phyloP scores from a whole-genome alignment of 2,113 vertebrate genomes.

The Poecile atricapillus region DNA sequence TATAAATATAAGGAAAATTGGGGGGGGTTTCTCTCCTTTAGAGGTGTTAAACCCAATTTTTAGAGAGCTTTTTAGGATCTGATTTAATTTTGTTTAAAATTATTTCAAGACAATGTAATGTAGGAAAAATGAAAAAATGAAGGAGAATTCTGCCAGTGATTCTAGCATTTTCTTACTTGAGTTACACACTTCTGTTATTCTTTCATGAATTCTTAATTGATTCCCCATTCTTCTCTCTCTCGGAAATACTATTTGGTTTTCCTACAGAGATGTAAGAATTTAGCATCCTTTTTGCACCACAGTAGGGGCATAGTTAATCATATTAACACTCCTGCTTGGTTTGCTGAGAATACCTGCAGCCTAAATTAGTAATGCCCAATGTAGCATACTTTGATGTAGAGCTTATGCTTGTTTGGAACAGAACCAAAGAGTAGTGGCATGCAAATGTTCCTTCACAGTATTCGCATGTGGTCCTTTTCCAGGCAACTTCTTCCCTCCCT shows the following conservation, averaged over 20 bases:
- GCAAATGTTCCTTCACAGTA: background rate
- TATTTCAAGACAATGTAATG: background rate
- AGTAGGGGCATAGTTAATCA: background rate
- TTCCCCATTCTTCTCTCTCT: constrained; percentile 9
- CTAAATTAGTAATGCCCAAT: background rate
- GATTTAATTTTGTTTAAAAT: constrained; percentile 17
- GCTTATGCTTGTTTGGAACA: background rate
- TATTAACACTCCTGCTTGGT: background rate
- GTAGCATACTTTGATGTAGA: background rate
- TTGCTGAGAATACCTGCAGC: constrained; percentile 5
- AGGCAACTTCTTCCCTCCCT: background rate
- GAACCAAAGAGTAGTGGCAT: background rate
- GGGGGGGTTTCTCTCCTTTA: background rate
- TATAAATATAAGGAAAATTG: background rate
- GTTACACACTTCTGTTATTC: background rate
- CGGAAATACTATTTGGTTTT: constrained; percentile 13
- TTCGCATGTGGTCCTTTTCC: background rate
- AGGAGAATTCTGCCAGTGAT: background rate
- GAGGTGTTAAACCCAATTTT: background rate
- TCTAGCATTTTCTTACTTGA: background rate
- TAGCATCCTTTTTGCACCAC: background rate
- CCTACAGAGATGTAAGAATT: background rate
- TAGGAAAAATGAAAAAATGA: constrained; percentile 14
- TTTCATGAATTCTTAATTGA: constrained; percentile 13
- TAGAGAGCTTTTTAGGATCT: background rate